Conservation (phyloP, 2,888 invertebrate species). For the Platypus cylindrus region DNA sequence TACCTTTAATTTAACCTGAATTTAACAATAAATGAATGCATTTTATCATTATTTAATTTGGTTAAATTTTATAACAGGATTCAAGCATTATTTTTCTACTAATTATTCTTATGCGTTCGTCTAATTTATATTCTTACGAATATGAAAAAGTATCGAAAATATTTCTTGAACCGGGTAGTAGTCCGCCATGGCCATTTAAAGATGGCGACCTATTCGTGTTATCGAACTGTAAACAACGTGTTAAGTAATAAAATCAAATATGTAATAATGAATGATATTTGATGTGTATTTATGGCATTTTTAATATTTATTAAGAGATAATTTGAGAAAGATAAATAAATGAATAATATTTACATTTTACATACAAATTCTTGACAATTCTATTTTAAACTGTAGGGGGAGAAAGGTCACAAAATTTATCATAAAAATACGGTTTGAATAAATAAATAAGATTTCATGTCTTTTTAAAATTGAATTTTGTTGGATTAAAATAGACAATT, state of each 20-base stretch:
- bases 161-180: conserved; percentile 26
- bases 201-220: conserved; percentile 4
- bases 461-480: conserved; percentile 1
- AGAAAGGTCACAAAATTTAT: conserved; percentile 16
- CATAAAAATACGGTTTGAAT: conserved; percentile 1
- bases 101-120: conserved; percentile 11
- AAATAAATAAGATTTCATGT: not conserved
- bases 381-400: conserved; percentile 20
- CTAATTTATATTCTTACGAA: conserved; percentile 7
- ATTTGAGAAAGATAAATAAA: no score
- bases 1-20: conserved; percentile 28
- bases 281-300: conserved; percentile 7
- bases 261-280: conserved; percentile 1
- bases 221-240: no score
- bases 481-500: no score
- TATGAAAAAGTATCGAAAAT: conserved; percentile 9
- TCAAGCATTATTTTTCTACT: conserved; percentile 18
- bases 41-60: conserved; percentile 1
- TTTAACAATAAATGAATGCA: conserved; percentile 10
- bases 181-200: conserved; percentile 9
- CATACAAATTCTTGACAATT: no score
- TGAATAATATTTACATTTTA: no score
- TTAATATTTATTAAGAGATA: no score
- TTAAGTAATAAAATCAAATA: no score
- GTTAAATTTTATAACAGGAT: conserved; percentile 20